These are phyloP conservation scores for Chunga burmeisteri DNA, from an alignment of 2,113 vertebrate species.

Conservation along the genomic window DNA sequence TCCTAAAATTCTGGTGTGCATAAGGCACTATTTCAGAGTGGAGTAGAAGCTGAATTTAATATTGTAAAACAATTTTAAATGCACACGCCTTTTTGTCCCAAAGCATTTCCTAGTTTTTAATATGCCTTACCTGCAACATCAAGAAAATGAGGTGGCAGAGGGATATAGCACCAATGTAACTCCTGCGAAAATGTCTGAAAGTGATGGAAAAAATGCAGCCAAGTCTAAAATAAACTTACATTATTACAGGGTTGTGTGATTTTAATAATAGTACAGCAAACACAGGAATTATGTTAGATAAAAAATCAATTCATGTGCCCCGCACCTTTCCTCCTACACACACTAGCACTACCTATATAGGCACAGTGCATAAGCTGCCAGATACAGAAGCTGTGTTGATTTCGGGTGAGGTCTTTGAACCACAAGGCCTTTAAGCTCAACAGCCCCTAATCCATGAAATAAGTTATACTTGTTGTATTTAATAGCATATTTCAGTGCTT, in stretches of 20 bases:
- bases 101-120: background rate
- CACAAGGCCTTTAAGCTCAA: background rate
- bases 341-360: background rate
- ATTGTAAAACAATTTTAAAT: background rate
- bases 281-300: background rate
- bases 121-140: background rate
- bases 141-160: background rate
- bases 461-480: background rate
- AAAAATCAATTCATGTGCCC: background rate
- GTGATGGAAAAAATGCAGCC: background rate
- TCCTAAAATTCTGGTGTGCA: background rate
- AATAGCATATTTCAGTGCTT: background rate
- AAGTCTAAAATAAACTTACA: background rate
- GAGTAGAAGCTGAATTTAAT: background rate
- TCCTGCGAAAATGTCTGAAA: background rate
- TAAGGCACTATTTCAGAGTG: background rate
- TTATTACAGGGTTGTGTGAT: background rate
- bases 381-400: background rate
- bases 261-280: background rate
- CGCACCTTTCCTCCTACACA: background rate
- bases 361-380: background rate
- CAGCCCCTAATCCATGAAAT: background rate
- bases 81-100: background rate
- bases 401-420: background rate
- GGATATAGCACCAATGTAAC: background rate